These are phyloP conservation scores for Petrocephalus zakoni DNA, from an alignment of 2,113 vertebrate genomes.

Conservation along the genomic window DNA sequence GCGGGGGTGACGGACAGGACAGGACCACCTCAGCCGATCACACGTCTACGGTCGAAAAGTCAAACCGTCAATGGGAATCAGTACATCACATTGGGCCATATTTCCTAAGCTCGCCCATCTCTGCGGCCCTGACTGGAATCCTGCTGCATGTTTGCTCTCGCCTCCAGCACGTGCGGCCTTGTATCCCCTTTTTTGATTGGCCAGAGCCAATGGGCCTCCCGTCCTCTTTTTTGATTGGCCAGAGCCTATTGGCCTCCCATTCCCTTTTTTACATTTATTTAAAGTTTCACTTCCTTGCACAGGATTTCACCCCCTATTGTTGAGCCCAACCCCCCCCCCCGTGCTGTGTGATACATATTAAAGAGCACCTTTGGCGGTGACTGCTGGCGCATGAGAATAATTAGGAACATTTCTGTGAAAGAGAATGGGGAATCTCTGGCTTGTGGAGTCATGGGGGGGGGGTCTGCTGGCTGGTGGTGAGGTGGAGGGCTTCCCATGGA, in stretches of 20 bases:
- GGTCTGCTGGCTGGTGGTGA: neutral
- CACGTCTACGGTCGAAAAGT: neutral
- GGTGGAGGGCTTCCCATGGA: neutral
- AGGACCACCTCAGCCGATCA: neutral
- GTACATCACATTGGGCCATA: constrained; percentile 42
- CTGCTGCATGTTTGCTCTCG: constrained; percentile 55
- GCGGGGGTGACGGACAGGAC: neutral
- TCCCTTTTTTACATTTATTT: neutral
- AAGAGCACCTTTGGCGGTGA: constrained; percentile 46
- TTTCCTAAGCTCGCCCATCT: constrained; percentile 35
- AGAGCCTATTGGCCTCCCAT: neutral
- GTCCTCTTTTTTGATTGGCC: neutral
- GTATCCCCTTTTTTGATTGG: neutral
- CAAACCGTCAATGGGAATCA: too few relatives aligned
- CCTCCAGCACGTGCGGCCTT: too few relatives aligned
- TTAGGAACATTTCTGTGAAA: constrained; percentile 33
- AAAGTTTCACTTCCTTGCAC: constrained; percentile 30
- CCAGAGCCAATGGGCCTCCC: neutral
- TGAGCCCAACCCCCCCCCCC: constrained; percentile 32
- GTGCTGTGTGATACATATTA: constrained; percentile 49
- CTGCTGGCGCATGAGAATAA: constrained; percentile 52
- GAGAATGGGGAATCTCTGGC: neutral
- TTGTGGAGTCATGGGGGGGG: neutral
- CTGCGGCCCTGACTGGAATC: constrained; percentile 46
- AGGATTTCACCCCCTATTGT: constrained; percentile 22